Percentiles rank a stretch among this genome's conserved stretches.
Conservation (phyloP, 1,140 invertebrate genomes). For the Pseudoatta argentina region DNA sequence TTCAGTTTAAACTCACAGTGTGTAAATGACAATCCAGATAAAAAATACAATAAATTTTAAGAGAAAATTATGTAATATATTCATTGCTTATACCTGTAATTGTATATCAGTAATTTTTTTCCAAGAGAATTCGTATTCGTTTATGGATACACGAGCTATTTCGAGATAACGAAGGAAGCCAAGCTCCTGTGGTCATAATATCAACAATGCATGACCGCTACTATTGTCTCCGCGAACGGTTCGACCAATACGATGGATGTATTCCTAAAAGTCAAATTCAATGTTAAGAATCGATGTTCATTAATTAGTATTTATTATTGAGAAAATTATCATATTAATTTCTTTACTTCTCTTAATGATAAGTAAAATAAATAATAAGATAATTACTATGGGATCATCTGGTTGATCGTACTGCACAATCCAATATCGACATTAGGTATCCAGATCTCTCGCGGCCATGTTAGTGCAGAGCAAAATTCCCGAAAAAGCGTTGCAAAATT, state of each 20-base stretch:
- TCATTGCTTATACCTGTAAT: slow-evolving; percentile 89
- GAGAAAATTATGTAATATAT: background rate
- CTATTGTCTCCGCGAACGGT: slow-evolving; percentile 96
- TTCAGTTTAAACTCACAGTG: background rate
- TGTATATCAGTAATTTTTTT: slow-evolving; percentile 98
- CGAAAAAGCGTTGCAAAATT: slow-evolving; percentile 97
- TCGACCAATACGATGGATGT: slow-evolving; percentile 97
- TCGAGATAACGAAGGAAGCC: slow-evolving; percentile 98
- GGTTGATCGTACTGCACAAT: slow-evolving; percentile 99
- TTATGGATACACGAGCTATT: slow-evolving; percentile 96
- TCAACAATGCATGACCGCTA: slow-evolving; percentile 88
- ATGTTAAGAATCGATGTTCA: slow-evolving; percentile 12
- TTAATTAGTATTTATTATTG: slow-evolving; percentile 33
- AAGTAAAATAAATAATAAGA: background rate
- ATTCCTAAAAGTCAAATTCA: slow-evolving; percentile 88
- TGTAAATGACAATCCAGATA: background rate
- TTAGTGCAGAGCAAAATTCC: slow-evolving; percentile 97
- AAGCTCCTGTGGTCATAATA: slow-evolving; percentile 97
- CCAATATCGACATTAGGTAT: slow-evolving; percentile 98
- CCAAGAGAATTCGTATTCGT: slow-evolving; percentile 99
- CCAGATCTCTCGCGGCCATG: slow-evolving; percentile 92
- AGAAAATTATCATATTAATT: background rate
- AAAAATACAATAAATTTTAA: background rate
- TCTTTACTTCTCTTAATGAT: background rate
- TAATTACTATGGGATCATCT: slow-evolving; percentile 96